Percentiles rank a stretch among this genome's conserved stretches.
Conservation (phyloP, 2,113 vertebrate species). For the Vicugna pacos region DNA sequence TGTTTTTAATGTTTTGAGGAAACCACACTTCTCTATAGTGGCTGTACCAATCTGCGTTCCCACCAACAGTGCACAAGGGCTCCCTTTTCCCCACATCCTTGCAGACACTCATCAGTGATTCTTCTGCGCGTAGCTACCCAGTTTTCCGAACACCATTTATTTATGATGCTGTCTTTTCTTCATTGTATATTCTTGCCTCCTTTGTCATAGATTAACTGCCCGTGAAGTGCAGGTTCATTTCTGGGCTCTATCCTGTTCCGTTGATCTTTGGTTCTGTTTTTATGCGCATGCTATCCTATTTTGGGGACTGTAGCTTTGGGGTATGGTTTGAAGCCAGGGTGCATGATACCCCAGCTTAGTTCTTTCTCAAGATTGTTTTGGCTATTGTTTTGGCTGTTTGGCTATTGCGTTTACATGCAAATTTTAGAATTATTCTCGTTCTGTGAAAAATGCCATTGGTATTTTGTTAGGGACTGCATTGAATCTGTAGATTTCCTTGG, state of each 20-base stretch:
- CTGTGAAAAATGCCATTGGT: not conserved
- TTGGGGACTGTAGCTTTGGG: not conserved
- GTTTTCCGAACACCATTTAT: not conserved
- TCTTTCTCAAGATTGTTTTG: not conserved
- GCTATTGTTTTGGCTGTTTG: not conserved
- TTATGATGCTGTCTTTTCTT: not conserved
- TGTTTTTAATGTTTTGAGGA: not conserved
- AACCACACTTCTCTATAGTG: not conserved
- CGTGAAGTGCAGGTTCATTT: not conserved
- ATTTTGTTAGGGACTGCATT: not conserved
- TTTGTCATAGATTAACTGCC: not conserved
- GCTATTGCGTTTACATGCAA: not conserved
- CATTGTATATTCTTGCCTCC: not conserved
- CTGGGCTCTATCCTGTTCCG: not conserved
- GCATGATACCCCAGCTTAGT: not conserved
- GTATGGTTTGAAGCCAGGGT: not conserved
- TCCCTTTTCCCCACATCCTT: too few species aligned
- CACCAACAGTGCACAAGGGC: not conserved
- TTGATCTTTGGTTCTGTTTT: not conserved
- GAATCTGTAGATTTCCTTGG: not conserved
- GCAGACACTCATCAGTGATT: not conserved
- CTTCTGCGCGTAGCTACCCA: not conserved
- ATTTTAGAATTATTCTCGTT: not conserved
- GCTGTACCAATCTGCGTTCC: not conserved
- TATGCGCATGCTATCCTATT: not conserved